phyloP scores from a whole-genome alignment of 1,140 invertebrate genomes.

The Coptotermes formosanus region DNA sequence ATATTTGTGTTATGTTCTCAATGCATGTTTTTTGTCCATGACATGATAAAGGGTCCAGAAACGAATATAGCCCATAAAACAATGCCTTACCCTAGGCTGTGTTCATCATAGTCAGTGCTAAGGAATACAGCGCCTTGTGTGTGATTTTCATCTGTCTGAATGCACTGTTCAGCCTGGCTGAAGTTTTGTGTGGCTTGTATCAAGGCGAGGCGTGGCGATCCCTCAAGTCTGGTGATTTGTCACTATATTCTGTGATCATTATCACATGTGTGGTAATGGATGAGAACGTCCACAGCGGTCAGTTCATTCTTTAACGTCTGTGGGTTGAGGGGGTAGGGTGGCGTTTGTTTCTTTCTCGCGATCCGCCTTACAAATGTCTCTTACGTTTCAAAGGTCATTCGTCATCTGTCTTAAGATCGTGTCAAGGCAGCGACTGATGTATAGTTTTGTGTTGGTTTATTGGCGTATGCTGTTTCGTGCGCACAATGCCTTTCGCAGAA shows the following conservation, averaged over 20 bases:
- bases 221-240: slow-evolving; percentile 6
- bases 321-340: neutral
- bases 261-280: slow-evolving; percentile 15
- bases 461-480: neutral
- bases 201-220: neutral
- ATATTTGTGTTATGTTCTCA: too few relatives aligned
- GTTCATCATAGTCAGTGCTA: too few relatives aligned
- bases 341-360: neutral
- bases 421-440: neutral
- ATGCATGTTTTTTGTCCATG: too few relatives aligned
- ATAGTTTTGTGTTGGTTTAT: too few relatives aligned
- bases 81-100: too few relatives aligned
- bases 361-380: neutral
- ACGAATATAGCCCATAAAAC: too few relatives aligned
- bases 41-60: too few relatives aligned
- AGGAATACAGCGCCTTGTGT: too few relatives aligned
- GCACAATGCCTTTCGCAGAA: neutral
- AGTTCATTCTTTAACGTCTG: neutral
- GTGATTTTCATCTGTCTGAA: neutral
- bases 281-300: neutral
- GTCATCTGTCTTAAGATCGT: neutral
- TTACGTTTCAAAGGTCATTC: neutral
- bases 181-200: neutral
- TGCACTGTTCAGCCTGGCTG: neutral
- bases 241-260: slow-evolving; percentile 5